Evolutionary conservation across 1,140 invertebrate species (phyloP), one percentile per base, ranked within the genome.

Genomic region (Zeugodacus cucurbitae): DNA sequence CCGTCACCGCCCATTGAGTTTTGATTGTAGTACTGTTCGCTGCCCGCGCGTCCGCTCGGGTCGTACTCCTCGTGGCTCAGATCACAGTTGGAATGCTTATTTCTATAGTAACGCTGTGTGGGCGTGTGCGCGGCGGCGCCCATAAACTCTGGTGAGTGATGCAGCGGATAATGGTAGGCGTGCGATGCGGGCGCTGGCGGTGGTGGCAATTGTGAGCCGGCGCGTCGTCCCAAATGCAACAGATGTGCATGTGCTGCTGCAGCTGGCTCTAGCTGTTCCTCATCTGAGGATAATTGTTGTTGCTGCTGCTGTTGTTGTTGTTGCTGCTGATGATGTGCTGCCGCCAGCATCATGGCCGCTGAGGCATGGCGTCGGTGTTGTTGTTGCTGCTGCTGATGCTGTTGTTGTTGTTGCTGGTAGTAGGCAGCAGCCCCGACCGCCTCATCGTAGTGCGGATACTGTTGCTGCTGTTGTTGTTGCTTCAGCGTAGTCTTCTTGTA

Each of bases 1-100:
- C 96, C 96, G 89, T 96, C 95, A 58, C 87, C 88, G n/a, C 88
- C 90, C 44, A 88, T 48, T 32, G 96, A 96, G 3, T 95, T 95
- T 90, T 96, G 95, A 90, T 96, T 96, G 93, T 95, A 95, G 14
- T 95, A 95, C 37, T 94, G 94, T 44, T 89, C 90, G 86, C 88
- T 90, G 87, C 87, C 89, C 37, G 85, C 48, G 89, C 92, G 89
- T 89, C 91, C 90, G 89, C 88, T 86, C 54, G 67, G 74, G 34
- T 88, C 91, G 88, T 89, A 88, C 62, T 88, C 90, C 88, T 90
- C 91, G 89, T 91, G 89, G 88, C 88, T 90, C 90, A 93, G 90
- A 93, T 93, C 92, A 93, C 92, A 93, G 92, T 93, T 93, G 91
- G 92, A 93, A 91, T 91, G 92, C 91, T 93, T 93, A 93, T 90